Conservation (phyloP, 2,113 vertebrate species). For the Anoura caudifer region DNA sequence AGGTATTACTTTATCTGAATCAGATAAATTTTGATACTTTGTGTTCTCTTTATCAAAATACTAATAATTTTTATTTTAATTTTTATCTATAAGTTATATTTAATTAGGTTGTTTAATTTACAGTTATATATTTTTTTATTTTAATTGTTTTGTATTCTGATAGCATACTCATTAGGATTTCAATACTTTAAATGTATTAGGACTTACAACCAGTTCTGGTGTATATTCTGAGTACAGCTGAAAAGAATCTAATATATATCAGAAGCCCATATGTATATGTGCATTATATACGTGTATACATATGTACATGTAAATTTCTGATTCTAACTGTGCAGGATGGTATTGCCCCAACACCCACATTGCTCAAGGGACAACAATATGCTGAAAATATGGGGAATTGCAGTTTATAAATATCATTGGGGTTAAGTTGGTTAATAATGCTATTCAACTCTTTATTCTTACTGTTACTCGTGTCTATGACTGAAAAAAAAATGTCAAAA, state of each 20-base stretch:
- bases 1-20: not conserved
- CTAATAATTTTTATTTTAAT: not conserved
- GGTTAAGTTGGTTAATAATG: not conserved
- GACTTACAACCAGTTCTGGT: not conserved
- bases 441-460: not conserved
- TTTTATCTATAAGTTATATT: not conserved
- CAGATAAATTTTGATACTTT: not conserved
- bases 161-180: not conserved
- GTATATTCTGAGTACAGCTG: not conserved
- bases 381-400: not conserved
- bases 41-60: not conserved
- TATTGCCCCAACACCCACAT: not conserved
- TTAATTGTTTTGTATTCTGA: not conserved
- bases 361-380: not conserved
- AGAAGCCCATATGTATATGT: too few relatives aligned
- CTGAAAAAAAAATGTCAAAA: not conserved
- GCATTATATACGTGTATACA: too few relatives aligned
- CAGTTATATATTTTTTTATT: not conserved
- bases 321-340: not conserved
- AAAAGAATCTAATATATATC: not conserved
- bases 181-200: not conserved
- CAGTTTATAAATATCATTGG: not conserved
- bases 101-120: not conserved
- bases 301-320: too few relatives aligned
- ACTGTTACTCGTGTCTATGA: not conserved